These are phyloP conservation scores for Willisornis vidua DNA, from an alignment of 2,113 vertebrate species.

Conservation along the genomic window DNA sequence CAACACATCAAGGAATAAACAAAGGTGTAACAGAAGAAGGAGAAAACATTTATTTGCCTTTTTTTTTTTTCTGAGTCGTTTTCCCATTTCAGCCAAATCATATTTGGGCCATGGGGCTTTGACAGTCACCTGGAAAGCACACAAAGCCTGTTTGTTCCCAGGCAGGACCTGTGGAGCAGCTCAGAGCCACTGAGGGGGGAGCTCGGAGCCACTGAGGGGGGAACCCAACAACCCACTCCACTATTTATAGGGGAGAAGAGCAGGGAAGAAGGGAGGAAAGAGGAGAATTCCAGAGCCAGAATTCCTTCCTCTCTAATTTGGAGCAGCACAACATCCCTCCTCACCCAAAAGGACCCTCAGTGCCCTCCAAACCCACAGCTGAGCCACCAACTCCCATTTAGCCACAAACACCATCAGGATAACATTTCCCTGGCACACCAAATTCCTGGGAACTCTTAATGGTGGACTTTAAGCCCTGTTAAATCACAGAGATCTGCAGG, in stretches of 20 bases:
- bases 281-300: not conserved
- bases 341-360: not conserved
- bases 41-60: slow-evolving; percentile 39
- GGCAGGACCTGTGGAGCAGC: slow-evolving; percentile 19
- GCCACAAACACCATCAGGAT: accelerated
- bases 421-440: not conserved
- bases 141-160: slow-evolving; percentile 76
- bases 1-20: not conserved
- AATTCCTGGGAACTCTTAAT: not conserved
- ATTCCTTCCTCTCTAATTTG: not conserved
- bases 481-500: not conserved
- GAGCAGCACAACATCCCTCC: not conserved
- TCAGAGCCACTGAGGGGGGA: not conserved
- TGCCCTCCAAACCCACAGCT: not conserved
- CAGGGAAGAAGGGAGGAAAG: not conserved
- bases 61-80: not conserved
- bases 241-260: not conserved
- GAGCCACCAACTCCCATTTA: not conserved
- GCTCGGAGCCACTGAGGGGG: not conserved
- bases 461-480: not conserved
- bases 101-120: slow-evolving; percentile 55
- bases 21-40: not conserved
- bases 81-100: slow-evolving; percentile 66
- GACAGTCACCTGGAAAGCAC: slow-evolving; percentile 60
- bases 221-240: not conserved